Evolutionary conservation across 2,888 invertebrate genomes (phyloP).

Genomic region (Archips xylosteana): DNA sequence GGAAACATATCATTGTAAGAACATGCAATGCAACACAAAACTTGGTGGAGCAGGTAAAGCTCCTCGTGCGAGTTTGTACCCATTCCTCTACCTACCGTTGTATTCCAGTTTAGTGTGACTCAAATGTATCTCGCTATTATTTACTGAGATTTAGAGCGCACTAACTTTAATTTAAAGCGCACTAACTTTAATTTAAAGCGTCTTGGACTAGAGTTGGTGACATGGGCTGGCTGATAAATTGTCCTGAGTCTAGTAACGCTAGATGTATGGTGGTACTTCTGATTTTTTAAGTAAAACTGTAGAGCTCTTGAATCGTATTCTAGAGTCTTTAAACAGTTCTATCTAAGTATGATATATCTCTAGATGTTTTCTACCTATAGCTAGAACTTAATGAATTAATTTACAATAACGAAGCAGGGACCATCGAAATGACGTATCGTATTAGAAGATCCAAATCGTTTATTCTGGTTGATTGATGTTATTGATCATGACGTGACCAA

Average conservation of each 20-base stretch:
- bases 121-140: constrained; percentile 40
- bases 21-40: constrained; percentile 21
- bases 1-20: constrained; percentile 27
- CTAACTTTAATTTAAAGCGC: constrained; percentile 40
- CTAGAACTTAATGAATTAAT: too few species aligned
- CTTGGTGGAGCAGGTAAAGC: constrained; percentile 13
- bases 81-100: constrained; percentile 32
- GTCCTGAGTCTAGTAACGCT: not conserved
- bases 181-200: constrained; percentile 37
- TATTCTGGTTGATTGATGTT: too few species aligned
- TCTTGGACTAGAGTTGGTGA: constrained; percentile 23
- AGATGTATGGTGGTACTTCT: not conserved
- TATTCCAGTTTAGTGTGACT: constrained; percentile 32
- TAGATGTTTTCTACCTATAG: too few species aligned
- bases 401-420: too few species aligned
- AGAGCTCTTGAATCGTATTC: not conserved
- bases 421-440: too few species aligned
- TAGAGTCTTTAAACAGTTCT: not conserved
- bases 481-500: too few species aligned
- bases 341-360: not conserved
- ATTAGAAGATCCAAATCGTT: too few species aligned
- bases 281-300: not conserved
- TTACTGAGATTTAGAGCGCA: constrained; percentile 39
- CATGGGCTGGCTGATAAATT: constrained; percentile 23
- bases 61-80: constrained; percentile 27